Evolutionary conservation across 2,797 vertebrate species (phyloP), one percentile per base, ranked within the genome.

Genomic region (Argentina silus): DNA sequence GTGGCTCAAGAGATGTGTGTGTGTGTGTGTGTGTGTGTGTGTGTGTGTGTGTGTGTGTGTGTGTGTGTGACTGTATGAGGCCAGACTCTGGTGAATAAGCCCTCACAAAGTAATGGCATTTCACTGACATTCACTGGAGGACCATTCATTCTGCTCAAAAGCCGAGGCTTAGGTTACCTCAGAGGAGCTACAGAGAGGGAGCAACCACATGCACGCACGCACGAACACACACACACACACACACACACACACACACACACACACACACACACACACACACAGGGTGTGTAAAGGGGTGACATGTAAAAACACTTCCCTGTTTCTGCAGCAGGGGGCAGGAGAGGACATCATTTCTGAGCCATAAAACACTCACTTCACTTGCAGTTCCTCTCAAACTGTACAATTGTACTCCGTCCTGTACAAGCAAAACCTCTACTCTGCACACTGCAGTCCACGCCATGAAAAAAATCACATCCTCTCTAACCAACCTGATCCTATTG

Each of bases 41-140:
- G 61, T 74, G 43, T 67, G 57, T 55, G 15, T 57, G 48, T 23
- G 55, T 67, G 61, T 48, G 55, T 75, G 67, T 36, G 42, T 14
- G 44, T 72, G 61, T n/a, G n/a, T 68, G 70, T 68, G 70, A 55
- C 78, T 76, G 69, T 85, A 76, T 84, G 69, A 72, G 77, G 42
- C 73, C 42, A n/a, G 83, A 78, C 70, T 78, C 74, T 80, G 82
- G 88, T 91, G 87, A 92, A 91, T 88, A 87, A 86, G 83, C 72
- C 82, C 84, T 88, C 81, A 90, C 89, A 90, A 79, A 87, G 86
- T 76, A 85, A 81, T 89, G 89, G 87, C 88, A 92, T 90, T 92
- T 92, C 76, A 86, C 80, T 89, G 88, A 89, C 88, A 91, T 91
- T 91, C 88, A 89, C 80, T 85, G 75, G 81, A 75, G 82, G 81